Evolutionary conservation across 2,888 invertebrate species (phyloP).

Genomic region (Odontomyia ornata): DNA sequence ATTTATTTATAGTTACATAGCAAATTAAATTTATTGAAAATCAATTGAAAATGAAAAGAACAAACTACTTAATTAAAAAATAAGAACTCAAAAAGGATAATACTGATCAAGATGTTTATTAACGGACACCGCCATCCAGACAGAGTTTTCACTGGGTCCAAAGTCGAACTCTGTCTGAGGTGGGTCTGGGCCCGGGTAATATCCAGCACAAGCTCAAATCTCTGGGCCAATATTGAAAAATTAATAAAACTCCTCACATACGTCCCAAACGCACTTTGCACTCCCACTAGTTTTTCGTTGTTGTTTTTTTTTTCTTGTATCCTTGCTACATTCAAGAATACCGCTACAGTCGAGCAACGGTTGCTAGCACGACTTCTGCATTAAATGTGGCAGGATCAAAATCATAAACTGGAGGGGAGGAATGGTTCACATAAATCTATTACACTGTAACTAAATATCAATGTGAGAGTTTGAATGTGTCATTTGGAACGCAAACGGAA

Average conservation of each 20-base stretch:
- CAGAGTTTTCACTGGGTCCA: conserved; percentile 60
- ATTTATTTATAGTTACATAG: not conserved
- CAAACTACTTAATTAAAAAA: conserved; percentile 48
- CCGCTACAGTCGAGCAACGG: not conserved
- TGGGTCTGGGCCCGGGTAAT: conserved; percentile 54
- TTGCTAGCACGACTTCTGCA: not conserved
- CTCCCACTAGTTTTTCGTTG: not conserved
- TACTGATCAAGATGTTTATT: conserved; percentile 28
- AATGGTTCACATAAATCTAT: not conserved
- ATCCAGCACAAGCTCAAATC: conserved; percentile 16
- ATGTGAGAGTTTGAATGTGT: conserved; percentile 33
- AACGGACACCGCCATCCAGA: conserved; percentile 61
- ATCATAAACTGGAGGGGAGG: conserved; percentile 20
- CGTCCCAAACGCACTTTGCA: conserved; percentile 16
- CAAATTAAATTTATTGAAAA: not conserved
- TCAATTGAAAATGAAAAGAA: conserved; percentile 19
- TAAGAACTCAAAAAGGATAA: conserved; percentile 47
- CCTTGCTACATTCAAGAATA: not conserved
- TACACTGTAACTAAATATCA: conserved; percentile 1
- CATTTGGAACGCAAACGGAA: conserved; percentile 10
- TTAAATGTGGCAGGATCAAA: not conserved
- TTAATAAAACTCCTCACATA: conserved; percentile 18
- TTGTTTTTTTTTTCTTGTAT: too few relatives aligned
- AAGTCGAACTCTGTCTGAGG: conserved; percentile 63
- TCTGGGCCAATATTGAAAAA: conserved; percentile 1